A percentile compares a stretch with the other conserved stretches of the same genome.
phyloP scores from a whole-genome alignment of 2,888 invertebrate species.

The Xestia xanthographa region DNA sequence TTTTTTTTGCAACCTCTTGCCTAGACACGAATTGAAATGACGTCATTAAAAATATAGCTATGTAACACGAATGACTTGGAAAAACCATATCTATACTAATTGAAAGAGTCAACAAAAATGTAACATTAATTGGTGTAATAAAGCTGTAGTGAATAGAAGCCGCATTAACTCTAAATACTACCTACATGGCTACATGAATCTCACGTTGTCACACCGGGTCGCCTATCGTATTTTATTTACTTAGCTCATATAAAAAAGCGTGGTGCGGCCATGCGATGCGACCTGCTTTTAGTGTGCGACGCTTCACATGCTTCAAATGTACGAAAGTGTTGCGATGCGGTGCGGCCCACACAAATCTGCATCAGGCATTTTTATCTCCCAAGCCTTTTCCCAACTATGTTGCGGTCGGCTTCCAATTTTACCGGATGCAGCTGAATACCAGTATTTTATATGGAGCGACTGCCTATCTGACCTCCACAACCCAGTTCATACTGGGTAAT shows the following conservation, averaged over 20 bases:
- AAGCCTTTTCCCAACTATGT: no score
- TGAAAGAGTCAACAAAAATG: slow-evolving; percentile 16
- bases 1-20: background rate
- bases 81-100: slow-evolving; percentile 21
- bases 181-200: background rate
- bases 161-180: background rate
- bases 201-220: background rate
- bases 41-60: slow-evolving; percentile 4
- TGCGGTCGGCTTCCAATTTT: no score
- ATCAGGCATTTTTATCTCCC: no score
- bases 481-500: no score
- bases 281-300: background rate
- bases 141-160: background rate
- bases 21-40: slow-evolving; percentile 13
- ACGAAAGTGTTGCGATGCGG: no score
- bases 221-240: background rate
- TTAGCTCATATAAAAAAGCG: background rate
- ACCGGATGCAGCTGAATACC: no score
- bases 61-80: background rate
- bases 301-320: no score
- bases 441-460: no score
- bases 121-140: slow-evolving; percentile 34
- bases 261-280: background rate
- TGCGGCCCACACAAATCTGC: background rate
- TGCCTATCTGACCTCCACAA: no score